phyloP scores from a whole-genome alignment of 1,140 invertebrate genomes.

The Ceratoteleas bidentatus region DNA sequence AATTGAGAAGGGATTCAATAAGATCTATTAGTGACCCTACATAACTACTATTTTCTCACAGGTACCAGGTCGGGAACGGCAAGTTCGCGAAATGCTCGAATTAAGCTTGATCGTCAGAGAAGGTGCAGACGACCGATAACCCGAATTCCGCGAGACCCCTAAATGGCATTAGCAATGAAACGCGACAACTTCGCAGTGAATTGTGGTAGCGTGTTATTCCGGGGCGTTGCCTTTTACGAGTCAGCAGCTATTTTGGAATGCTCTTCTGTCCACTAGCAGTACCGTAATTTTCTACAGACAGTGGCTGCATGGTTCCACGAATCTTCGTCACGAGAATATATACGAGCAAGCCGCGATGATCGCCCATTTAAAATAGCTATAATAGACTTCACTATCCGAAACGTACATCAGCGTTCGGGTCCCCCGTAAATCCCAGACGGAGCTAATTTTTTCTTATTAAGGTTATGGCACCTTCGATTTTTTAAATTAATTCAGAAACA shows the following conservation, averaged over 20 bases:
- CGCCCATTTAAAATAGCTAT: conserved; percentile 55
- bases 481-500: too few relatives aligned
- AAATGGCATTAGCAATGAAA: conserved; percentile 57
- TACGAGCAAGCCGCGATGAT: conserved; percentile 63
- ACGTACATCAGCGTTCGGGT: conserved; percentile 28
- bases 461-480: background rate
- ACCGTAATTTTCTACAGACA: conserved; percentile 67
- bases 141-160: too few relatives aligned
- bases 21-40: too few relatives aligned
- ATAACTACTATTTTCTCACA: too few relatives aligned
- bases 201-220: conserved; percentile 68
- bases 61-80: too few relatives aligned
- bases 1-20: too few relatives aligned
- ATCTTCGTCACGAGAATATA: conserved; percentile 72
- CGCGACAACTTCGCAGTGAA: conserved; percentile 46
- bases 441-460: background rate
- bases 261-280: conserved; percentile 60
- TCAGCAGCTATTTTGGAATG: conserved; percentile 69
- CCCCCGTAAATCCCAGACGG: background rate
- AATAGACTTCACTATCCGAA: conserved; percentile 46
- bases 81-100: too few relatives aligned
- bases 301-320: conserved; percentile 68
- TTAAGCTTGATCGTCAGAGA: too few relatives aligned
- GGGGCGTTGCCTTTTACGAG: conserved; percentile 68
- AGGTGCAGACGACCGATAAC: too few relatives aligned